Evolutionary conservation across 2,797 vertebrate species (phyloP).

Genomic region (Sebastes elongatus): DNA sequence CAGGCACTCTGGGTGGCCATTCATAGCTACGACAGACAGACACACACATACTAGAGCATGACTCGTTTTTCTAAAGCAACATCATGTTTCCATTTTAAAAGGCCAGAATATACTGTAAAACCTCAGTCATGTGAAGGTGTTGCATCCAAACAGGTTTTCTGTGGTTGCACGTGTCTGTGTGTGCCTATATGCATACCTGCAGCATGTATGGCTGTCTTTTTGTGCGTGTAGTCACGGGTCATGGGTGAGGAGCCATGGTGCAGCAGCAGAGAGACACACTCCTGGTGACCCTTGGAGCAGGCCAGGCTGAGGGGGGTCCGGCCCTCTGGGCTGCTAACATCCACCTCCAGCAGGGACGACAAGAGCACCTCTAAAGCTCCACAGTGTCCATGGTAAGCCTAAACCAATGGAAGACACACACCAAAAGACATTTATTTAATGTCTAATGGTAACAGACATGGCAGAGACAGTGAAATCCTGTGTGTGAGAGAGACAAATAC

Average conservation of each 20-base stretch:
- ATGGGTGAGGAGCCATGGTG: slow-evolving; percentile 94
- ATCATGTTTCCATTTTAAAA: background rate
- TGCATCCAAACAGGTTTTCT: background rate
- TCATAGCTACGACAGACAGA: slow-evolving; percentile 83
- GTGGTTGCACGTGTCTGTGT: background rate
- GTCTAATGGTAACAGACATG: background rate
- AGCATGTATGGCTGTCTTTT: slow-evolving; percentile 93
- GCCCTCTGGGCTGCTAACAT: slow-evolving; percentile 92
- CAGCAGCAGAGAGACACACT: slow-evolving; percentile 95
- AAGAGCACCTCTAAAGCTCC: slow-evolving; percentile 94
- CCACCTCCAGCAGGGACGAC: slow-evolving; percentile 92
- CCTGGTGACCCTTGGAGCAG: slow-evolving; percentile 92
- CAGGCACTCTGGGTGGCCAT: slow-evolving; percentile 95
- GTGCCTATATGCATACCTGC: slow-evolving; percentile 85
- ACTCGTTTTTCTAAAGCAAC: background rate
- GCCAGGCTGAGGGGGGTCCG: slow-evolving; percentile 93
- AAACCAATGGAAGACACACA: slow-evolving; percentile 11
- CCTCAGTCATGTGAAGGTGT: background rate
- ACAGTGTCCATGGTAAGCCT: slow-evolving; percentile 97
- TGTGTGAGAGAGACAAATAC: background rate
- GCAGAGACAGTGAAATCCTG: background rate
- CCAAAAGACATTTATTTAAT: background rate
- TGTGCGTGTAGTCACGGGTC: slow-evolving; percentile 91
- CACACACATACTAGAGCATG: background rate
- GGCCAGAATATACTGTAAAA: background rate